Conservation (phyloP, 2,113 vertebrate genomes). For the Trematomus loennbergii region DNA sequence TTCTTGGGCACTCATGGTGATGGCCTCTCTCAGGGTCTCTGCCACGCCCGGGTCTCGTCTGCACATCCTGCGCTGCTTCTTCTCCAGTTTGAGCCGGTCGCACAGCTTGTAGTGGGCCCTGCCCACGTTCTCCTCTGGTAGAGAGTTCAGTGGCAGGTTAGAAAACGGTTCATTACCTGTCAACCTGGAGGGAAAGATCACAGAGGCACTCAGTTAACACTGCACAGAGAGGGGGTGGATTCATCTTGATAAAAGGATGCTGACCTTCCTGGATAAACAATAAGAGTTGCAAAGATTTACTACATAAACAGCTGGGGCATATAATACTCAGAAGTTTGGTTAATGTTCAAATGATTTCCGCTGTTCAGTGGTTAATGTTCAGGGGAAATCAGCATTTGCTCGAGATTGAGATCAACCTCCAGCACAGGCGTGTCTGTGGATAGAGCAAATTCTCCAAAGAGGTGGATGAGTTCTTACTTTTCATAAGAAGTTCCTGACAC, state of each 20-base stretch:
- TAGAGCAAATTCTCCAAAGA: slow-evolving; percentile 41
- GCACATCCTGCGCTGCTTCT: slow-evolving; percentile 98
- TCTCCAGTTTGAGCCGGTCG: slow-evolving; percentile 97
- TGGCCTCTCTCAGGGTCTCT: slow-evolving; percentile 95
- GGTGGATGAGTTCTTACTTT: slow-evolving; percentile 36
- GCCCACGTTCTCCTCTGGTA: slow-evolving; percentile 89
- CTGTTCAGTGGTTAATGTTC: slow-evolving; percentile 79
- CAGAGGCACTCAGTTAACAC: slow-evolving; percentile 32
- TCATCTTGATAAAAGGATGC: slow-evolving; percentile 60
- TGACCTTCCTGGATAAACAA: slow-evolving; percentile 64
- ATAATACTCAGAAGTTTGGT: slow-evolving; percentile 63
- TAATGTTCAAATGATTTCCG: slow-evolving; percentile 79
- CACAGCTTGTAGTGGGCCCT: slow-evolving; percentile 97
- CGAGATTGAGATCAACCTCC: slow-evolving; percentile 72
- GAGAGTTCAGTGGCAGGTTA: slow-evolving; percentile 94
- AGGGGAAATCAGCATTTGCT: slow-evolving; percentile 74
- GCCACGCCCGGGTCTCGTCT: slow-evolving; percentile 96
- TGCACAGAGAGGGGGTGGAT: slow-evolving; percentile 16
- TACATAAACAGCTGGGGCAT: slow-evolving; percentile 61
- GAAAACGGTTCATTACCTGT: slow-evolving; percentile 97
- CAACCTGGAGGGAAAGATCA: slow-evolving; percentile 84
- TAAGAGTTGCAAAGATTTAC: slow-evolving; percentile 52
- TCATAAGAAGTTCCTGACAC: slow-evolving; percentile 12
- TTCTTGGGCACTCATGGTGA: slow-evolving; percentile 95
- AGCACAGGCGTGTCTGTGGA: slow-evolving; percentile 43